Evolutionary conservation across 2,113 vertebrate species (phyloP).

Genomic region (Alces alces): DNA sequence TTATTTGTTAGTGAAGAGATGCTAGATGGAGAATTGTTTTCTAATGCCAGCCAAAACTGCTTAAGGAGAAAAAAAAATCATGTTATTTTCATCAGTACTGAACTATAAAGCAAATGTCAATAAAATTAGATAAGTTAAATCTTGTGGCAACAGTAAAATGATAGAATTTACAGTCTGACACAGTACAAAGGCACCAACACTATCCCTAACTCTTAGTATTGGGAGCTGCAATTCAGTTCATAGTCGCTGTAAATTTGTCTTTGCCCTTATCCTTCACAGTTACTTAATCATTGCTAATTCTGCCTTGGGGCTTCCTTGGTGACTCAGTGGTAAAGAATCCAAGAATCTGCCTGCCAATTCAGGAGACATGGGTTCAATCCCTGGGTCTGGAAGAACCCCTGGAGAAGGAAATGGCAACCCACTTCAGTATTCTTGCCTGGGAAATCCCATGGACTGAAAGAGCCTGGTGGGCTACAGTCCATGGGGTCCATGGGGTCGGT

Average conservation of each 20-base stretch:
- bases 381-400: not conserved
- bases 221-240: not conserved
- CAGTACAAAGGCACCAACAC: not conserved
- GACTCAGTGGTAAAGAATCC: not conserved
- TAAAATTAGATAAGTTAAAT: not conserved
- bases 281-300: not conserved
- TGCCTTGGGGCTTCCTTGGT: not conserved
- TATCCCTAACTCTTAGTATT: not conserved
- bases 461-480: not conserved
- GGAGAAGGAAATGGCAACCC: not conserved
- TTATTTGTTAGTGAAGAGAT: not conserved
- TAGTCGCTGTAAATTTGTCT: not conserved
- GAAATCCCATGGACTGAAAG: not conserved
- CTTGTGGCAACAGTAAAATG: not conserved
- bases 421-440: not conserved
- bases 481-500: not conserved
- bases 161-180: not conserved
- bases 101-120: not conserved
- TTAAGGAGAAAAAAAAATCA: not conserved
- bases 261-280: not conserved
- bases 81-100: not conserved
- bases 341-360: not conserved
- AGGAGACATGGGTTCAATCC: not conserved
- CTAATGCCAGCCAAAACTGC: not conserved
- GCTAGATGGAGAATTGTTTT: not conserved